Evolutionary conservation across 1,140 invertebrate species (phyloP), one percentile per base, ranked within the genome.

Genomic region (Heliconius eleuchia): DNA sequence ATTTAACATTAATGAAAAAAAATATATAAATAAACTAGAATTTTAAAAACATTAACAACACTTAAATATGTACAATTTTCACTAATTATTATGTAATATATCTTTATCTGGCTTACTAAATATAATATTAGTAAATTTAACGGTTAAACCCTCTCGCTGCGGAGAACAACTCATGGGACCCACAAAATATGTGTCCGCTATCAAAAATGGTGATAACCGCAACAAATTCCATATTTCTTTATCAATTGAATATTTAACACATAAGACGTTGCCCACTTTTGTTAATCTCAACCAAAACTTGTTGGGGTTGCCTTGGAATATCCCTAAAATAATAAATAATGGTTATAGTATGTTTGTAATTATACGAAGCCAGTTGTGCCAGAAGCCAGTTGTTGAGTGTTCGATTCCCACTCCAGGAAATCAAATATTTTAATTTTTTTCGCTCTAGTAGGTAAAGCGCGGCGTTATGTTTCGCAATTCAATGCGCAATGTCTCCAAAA

Each of bases 211-310:
- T 42, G 85, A 87, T 13, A 93, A 73, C 30, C 91, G 77, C n/a
- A 93, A 71, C 8, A 93, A 75, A 7, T 42, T 75, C 91, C 91
- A 93, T 0, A 39, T 81, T 16, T 72, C 71, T 18, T 88, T 88
- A 50, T 93, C 89, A 3, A 72, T 81, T 13, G 91, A 92, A 66
- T 92, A 91, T 74, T 93, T 91, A 0, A 92, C 84, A 46, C 89
- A 89, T 9, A 91, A 77, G 0, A 87, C 86, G 37, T 84, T 82
- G 2, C 81, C 74, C 0, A 86, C 71, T 84, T 84, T 87, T 18
- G 85, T 88, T 11, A 93, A 55, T 8, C 87, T 86, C 11, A 93
- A 42, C 85, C 87, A 93, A 78, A 89, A 93, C 73, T 91, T 91
- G 0, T 80, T 79, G 4, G 91, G 88, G 60, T 91, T 76, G 0